Evolutionary conservation across 2,113 vertebrate genomes (phyloP).

Genomic region (Uria aalge): DNA sequence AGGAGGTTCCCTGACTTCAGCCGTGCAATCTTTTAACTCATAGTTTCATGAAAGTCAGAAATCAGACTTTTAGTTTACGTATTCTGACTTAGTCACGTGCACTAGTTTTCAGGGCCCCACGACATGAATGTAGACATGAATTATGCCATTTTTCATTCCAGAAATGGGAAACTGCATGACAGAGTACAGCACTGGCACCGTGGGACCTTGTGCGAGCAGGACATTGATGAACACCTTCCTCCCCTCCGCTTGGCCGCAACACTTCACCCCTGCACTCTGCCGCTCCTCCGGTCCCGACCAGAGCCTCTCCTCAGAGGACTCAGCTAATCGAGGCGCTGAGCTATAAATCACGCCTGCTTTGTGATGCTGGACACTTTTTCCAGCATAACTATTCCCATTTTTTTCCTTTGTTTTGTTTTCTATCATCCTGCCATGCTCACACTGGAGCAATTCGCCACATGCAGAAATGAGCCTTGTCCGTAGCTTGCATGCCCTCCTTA

Average conservation of each 20-base stretch:
- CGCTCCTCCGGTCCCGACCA: rapidly evolving
- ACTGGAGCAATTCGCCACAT: not conserved
- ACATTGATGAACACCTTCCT: not conserved
- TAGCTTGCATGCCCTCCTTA: rapidly evolving
- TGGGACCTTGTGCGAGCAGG: not conserved
- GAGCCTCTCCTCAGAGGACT: not conserved
- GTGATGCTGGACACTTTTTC: not conserved
- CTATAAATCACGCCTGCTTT: not conserved
- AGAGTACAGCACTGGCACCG: not conserved
- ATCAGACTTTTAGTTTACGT: not conserved
- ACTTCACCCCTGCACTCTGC: not conserved
- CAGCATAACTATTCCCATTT: not conserved
- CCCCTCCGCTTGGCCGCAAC: rapidly evolving
- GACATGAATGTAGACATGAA: not conserved
- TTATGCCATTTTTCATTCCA: not conserved
- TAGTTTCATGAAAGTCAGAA: not conserved
- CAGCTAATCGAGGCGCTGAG: not conserved
- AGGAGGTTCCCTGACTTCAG: not conserved
- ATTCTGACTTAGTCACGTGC: not conserved
- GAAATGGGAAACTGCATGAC: not conserved
- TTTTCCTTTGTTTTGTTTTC: not conserved
- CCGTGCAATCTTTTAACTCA: not conserved
- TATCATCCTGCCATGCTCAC: not conserved
- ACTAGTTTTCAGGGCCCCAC: not conserved
- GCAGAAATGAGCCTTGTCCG: not conserved